Evolutionary conservation across 2,888 invertebrate species (phyloP).

Genomic region (Chrysodeixis includens): DNA sequence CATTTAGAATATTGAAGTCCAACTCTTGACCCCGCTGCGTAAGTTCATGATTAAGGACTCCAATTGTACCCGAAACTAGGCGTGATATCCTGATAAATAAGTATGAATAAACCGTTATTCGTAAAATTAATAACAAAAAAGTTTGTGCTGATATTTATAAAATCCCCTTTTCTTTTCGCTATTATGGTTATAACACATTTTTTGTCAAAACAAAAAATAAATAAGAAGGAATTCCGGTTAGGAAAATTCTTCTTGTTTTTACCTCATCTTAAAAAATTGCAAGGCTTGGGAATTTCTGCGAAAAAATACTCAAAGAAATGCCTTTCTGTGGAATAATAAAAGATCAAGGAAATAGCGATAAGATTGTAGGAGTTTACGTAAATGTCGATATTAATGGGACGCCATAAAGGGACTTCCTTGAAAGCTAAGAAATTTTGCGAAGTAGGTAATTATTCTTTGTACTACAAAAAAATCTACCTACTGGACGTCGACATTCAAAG

Average conservation of each 20-base stretch:
- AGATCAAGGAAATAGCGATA: not conserved
- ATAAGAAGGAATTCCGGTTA: not conserved
- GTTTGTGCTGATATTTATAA: no score
- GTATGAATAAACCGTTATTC: no score
- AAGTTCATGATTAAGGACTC: no score
- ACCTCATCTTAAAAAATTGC: not conserved
- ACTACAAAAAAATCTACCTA: not conserved
- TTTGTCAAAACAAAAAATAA: not conserved
- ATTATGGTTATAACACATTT: not conserved
- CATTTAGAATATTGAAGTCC: no score
- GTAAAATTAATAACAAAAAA: no score
- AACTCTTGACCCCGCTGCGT: no score
- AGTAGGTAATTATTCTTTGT: not conserved
- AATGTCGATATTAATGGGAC: conserved; percentile 7
- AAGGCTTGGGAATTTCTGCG: not conserved
- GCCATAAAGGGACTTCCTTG: conserved; percentile 1
- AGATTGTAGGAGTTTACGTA: not conserved
- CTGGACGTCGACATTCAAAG: not conserved
- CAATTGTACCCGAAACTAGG: no score
- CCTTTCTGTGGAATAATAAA: not conserved
- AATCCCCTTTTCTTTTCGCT: not conserved
- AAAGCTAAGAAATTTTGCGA: not conserved
- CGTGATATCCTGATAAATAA: no score
- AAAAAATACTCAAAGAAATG: not conserved
- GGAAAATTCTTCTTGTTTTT: not conserved